phyloP scores from a whole-genome alignment of 2,888 invertebrate species.

The Syrista parreyssii region DNA sequence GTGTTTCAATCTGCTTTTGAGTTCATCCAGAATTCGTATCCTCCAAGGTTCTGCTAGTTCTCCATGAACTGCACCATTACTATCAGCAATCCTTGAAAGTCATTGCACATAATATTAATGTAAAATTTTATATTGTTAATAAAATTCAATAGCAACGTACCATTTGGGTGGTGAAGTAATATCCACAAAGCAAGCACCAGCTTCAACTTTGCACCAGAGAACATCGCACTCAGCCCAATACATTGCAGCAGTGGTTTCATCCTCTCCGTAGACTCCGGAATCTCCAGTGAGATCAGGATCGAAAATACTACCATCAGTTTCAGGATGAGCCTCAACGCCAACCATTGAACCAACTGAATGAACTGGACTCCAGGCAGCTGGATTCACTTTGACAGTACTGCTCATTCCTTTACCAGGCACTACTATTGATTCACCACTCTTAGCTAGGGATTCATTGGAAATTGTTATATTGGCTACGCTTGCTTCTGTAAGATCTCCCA shows the following conservation, averaged over 20 bases:
- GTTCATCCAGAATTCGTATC: slow-evolving; percentile 75
- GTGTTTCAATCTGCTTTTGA: slow-evolving; percentile 71
- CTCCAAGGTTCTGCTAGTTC: slow-evolving; percentile 83
- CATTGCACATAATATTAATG: background rate
- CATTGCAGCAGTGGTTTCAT: slow-evolving; percentile 77
- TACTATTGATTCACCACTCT: slow-evolving; percentile 61
- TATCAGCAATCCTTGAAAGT: slow-evolving; percentile 67
- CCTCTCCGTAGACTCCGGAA: slow-evolving; percentile 84
- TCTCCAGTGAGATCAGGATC: slow-evolving; percentile 77
- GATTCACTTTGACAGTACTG: slow-evolving; percentile 70
- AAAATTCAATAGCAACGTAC: slow-evolving; percentile 56
- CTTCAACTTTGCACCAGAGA: slow-evolving; percentile 84
- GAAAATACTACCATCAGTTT: slow-evolving; percentile 84
- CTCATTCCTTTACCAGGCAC: slow-evolving; percentile 63
- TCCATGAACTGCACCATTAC: slow-evolving; percentile 70
- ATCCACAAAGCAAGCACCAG: slow-evolving; percentile 83
- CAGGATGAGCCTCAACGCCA: slow-evolving; percentile 87
- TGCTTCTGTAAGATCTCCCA: slow-evolving; percentile 52
- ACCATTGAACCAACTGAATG: slow-evolving; percentile 85
- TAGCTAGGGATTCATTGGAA: slow-evolving; percentile 61
- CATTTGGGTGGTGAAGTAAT: slow-evolving; percentile 82
- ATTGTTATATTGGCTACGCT: slow-evolving; percentile 62
- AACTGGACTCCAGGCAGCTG: slow-evolving; percentile 89
- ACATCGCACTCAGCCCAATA: slow-evolving; percentile 86
- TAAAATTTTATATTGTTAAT: slow-evolving; percentile 3